Conservation (phyloP, 2,113 vertebrate genomes). For the Microtus richardsoni region DNA sequence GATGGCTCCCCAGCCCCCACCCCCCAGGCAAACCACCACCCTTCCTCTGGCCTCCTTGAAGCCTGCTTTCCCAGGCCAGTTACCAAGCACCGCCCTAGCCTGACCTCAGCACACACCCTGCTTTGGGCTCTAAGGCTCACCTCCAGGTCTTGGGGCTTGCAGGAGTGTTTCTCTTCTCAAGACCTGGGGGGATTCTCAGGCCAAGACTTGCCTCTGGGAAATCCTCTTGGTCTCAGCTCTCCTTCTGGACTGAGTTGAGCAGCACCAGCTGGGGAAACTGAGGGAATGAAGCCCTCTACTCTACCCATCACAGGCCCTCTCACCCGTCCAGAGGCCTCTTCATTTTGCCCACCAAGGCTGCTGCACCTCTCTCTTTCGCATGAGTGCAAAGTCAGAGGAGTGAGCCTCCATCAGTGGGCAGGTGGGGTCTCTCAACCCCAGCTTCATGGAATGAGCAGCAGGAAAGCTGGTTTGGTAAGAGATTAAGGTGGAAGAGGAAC, state of each 20-base stretch:
- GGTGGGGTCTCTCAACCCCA: constrained; percentile 10
- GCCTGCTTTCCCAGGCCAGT: constrained; percentile 27
- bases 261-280: constrained; percentile 37
- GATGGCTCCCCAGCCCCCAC: constrained; percentile 26
- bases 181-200: constrained; percentile 26
- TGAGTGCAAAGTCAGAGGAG: not conserved
- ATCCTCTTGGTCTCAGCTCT: constrained; percentile 29
- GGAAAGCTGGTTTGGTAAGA: constrained; percentile 76
- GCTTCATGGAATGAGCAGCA: not conserved
- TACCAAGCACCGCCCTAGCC: constrained; percentile 41
- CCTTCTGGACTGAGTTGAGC: constrained; percentile 43
- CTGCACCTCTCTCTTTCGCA: not conserved
- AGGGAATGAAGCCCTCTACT: not conserved
- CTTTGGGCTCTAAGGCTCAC: constrained; percentile 60
- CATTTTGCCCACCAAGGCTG: not conserved
- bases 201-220: constrained; percentile 52
- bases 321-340: not conserved
- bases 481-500: constrained; percentile 55
- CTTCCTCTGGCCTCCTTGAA: constrained; percentile 31
- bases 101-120: constrained; percentile 66
- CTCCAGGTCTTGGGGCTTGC: constrained; percentile 51
- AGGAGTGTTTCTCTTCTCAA: constrained; percentile 25
- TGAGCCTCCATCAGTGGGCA: not conserved
- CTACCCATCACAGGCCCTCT: not conserved
- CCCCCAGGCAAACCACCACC: constrained; percentile 16